Evolutionary conservation across 2,888 invertebrate species (phyloP), one percentile per base, ranked within the genome.

Genomic region (Nomada fucata): DNA sequence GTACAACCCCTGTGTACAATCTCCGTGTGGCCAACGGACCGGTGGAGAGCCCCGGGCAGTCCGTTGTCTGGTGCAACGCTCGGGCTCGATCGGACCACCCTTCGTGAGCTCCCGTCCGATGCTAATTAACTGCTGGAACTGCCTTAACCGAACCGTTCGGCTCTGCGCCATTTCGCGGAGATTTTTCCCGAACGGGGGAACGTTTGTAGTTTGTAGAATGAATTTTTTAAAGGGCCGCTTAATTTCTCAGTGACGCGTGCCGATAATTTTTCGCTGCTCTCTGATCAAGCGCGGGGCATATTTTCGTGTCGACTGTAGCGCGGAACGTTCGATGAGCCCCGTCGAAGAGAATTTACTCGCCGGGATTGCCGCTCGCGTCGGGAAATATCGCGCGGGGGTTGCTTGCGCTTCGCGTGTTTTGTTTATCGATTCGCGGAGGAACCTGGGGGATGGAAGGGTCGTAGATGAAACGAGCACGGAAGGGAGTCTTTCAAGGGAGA

Each of bases 1-100:
- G 78, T 77, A 71, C 88, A 86, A 89, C 84, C 86, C 86, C 86
- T 82, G 82, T 77, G 86, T 90, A 88, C 90, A 88, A 90, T 89
- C 90, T 89, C 83, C 84, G 83, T 68, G 82, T 65, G 83, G 64
- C 77, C 72, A 84, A 80, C 88, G 73, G 71, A 69, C 59, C 82
- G 84, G 55, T 71, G 69, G 82, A 82, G 78, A 69, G 81, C 83
- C 78, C 61, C 61, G 26, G 64, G 68, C 71, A 50, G 64, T 61
- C 50, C 82, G 78, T 86, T 86, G 85, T 85, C 85, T 84, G 81
- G 72, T 64, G 76, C 68, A 74, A 23, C 70, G 71, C 77, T 82
- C 71, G 55, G 74, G 76, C 83, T 83, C 85, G 75, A 83, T 82
- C 84, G 68, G 29, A 23, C 60, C n/a, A 57, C 61, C 72, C 60